These are phyloP conservation scores for Benitochromis conjunctus DNA, from an alignment of 2,113 vertebrate genomes.

Conservation along the genomic window DNA sequence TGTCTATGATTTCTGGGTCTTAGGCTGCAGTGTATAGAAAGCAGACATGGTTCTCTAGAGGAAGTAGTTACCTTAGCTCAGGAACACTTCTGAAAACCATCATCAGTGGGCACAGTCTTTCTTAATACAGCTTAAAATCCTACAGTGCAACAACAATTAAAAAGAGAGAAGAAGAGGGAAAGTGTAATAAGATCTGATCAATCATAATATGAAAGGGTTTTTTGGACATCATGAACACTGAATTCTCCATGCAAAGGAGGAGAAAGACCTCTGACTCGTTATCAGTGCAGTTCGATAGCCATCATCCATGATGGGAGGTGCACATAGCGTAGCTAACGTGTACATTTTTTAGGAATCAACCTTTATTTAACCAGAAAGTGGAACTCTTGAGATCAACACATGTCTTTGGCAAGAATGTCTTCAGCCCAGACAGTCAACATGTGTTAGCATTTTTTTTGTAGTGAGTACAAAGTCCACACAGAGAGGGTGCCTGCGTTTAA, in stretches of 20 bases:
- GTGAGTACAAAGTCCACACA: background rate
- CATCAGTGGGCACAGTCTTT: background rate
- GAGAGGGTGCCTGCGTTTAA: no score
- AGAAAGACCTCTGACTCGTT: background rate
- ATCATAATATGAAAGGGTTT: background rate
- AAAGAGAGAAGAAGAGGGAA: background rate
- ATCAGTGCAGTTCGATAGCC: background rate
- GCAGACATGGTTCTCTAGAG: background rate
- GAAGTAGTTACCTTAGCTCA: background rate
- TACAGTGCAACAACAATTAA: background rate
- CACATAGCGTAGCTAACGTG: accelerated
- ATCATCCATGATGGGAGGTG: background rate
- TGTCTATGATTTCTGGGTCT: background rate
- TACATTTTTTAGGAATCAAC: background rate
- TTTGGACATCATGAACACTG: background rate
- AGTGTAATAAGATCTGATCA: background rate
- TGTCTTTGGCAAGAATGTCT: background rate
- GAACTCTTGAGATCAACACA: background rate
- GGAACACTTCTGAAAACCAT: no score
- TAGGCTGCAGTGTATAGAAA: background rate
- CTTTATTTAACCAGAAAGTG: background rate
- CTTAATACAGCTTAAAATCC: background rate
- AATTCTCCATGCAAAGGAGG: background rate
- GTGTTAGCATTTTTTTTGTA: background rate
- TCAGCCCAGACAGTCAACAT: background rate